Evolutionary conservation across 2,888 invertebrate species (phyloP).

Genomic region (Hypomecis atomaria): DNA sequence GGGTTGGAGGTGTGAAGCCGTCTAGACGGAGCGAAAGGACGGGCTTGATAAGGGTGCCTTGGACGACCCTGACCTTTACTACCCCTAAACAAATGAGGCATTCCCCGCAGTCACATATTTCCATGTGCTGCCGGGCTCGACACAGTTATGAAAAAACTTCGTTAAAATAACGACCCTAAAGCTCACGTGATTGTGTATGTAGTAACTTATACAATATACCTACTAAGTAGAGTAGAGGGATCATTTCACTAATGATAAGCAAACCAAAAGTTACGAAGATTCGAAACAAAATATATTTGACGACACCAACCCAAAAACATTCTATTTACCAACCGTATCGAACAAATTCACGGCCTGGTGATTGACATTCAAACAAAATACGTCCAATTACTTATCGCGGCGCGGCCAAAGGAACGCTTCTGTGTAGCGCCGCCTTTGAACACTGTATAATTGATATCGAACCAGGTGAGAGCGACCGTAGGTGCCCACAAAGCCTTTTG

Average conservation of each 20-base stretch:
- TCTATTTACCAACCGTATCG: slow-evolving; percentile 59
- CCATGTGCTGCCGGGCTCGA: slow-evolving; percentile 40
- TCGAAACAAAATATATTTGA: slow-evolving; percentile 41
- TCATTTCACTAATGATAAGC: too few species aligned
- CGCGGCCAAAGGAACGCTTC: slow-evolving; percentile 59
- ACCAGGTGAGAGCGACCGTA: slow-evolving; percentile 45
- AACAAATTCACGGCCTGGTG: slow-evolving; percentile 65
- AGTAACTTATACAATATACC: background rate
- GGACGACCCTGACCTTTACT: slow-evolving; percentile 79
- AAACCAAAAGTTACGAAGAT: background rate
- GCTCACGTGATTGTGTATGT: background rate
- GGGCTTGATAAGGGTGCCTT: slow-evolving; percentile 80
- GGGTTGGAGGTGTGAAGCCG: slow-evolving; percentile 80
- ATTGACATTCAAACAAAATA: slow-evolving; percentile 67
- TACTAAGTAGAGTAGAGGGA: too few species aligned
- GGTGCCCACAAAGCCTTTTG: slow-evolving; percentile 52
- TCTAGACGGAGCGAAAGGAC: slow-evolving; percentile 82
- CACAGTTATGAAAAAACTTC: slow-evolving; percentile 29
- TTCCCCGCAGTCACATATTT: slow-evolving; percentile 59
- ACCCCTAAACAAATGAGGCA: slow-evolving; percentile 79
- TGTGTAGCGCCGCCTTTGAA: slow-evolving; percentile 59
- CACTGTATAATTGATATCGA: slow-evolving; percentile 64
- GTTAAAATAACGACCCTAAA: slow-evolving; percentile 13
- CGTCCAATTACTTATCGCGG: slow-evolving; percentile 68
- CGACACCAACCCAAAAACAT: slow-evolving; percentile 55